Base-by-base conservation (phyloP, 1,140 invertebrate genomes). In the Calephelis virginiensis region DNA sequence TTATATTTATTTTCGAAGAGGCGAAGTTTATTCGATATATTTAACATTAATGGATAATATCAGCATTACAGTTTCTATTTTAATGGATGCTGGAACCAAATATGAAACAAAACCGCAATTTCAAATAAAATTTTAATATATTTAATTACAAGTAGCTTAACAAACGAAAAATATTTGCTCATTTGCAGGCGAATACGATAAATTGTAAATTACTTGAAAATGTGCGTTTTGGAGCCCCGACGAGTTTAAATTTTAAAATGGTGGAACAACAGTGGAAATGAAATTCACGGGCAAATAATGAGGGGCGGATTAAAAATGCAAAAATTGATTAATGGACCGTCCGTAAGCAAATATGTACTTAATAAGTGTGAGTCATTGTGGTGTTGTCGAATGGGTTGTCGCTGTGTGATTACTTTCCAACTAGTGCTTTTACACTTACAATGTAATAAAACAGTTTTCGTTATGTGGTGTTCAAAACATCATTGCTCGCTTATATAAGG, bases 181-280 rank as follows among this genome's bases (percentile, higher is more conserved):
- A 89, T 90, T 90, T 87, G 80, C 79, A 70, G 81, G 86, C 81
- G 79, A 76, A 86, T 83, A 83, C 84, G 88, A 85, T 90, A 89
- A 90, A 90, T 90, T 90, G 86, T 87, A 86, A 89, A 90, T 90
- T 87, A 90, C 83, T 86, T 89, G 85, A 77, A 89, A 89, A 88
- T 83, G 79, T 75, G 80, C 79, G 83, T 87, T 88, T 87, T 86
- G 85, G 75, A 80, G 81, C 69, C 64, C 74, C 63, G 75, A 62
- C 73, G 70, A 70, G 75, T 82, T 87, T 85, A 85, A 86, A 84
- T 80, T 87, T 87, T 90, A 84, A 89, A 90, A 84, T 81, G 81
- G 75, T 80, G 72, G 70, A 79, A 81, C 81, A 83, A 81, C 85
- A 80, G 79, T 85, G 81, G 76, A 83, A 88, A 83, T 83, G 83